Evolutionary conservation across 2,888 invertebrate genomes (phyloP).

Genomic region (Timandra comae): DNA sequence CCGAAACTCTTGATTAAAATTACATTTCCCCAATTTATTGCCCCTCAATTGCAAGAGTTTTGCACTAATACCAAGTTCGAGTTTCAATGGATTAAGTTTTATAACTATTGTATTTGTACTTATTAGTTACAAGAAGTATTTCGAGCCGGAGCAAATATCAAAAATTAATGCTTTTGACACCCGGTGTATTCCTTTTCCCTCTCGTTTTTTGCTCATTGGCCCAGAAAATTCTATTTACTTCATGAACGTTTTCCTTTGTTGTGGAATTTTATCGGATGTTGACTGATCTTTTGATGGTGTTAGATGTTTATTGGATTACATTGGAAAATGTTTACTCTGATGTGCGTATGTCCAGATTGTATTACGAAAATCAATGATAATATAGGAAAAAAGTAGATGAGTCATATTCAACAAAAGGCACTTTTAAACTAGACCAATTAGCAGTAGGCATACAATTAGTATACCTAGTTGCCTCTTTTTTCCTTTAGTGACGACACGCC

Average conservation of each 20-base stretch:
- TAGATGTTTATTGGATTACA: background rate
- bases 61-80: constrained; percentile 13
- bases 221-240: constrained; percentile 15
- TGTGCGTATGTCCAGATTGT: too few relatives aligned
- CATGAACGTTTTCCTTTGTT: constrained; percentile 11
- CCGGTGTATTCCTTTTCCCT: background rate
- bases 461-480: too few relatives aligned
- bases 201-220: constrained; percentile 4
- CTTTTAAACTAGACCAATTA: too few relatives aligned
- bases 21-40: constrained; percentile 10
- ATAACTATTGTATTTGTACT: too few relatives aligned
- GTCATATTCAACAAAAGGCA: too few relatives aligned
- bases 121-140: too few relatives aligned
- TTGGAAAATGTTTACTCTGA: background rate
- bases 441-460: too few relatives aligned
- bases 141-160: too few relatives aligned
- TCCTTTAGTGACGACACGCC: too few relatives aligned
- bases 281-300: constrained; percentile 9
- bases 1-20: constrained; percentile 8
- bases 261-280: constrained; percentile 10
- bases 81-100: constrained; percentile 2
- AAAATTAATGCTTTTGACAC: too few relatives aligned
- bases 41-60: constrained; percentile 9
- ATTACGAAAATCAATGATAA: too few relatives aligned
- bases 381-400: too few relatives aligned